These are phyloP conservation scores for Flexamia atlantica DNA, from an alignment of 2,888 invertebrate species.

Conservation along the genomic window DNA sequence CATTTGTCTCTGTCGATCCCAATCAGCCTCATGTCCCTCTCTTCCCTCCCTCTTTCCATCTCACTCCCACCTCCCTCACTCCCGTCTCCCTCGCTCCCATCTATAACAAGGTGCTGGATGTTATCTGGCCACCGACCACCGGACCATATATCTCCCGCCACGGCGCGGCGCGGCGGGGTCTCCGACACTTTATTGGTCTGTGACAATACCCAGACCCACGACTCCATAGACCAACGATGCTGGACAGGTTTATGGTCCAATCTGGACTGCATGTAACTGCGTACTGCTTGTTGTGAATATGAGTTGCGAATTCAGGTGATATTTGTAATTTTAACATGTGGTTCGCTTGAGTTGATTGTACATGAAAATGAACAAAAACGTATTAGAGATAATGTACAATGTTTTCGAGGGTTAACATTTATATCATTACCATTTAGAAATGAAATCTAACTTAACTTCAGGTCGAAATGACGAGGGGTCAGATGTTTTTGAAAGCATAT, in stretches of 20 bases:
- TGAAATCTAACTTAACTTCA: no score
- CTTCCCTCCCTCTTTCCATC: constrained; percentile 27
- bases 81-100: background rate
- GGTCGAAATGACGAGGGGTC: no score
- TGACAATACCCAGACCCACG: background rate
- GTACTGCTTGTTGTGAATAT: background rate
- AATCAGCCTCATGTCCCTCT: background rate
- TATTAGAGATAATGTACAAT: no score
- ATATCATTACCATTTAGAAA: no score
- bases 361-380: no score
- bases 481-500: no score
- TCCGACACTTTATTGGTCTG: constrained; percentile 34
- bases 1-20: constrained; percentile 18
- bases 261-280: background rate
- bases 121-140: constrained; percentile 28
- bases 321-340: no score
- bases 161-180: constrained; percentile 36
- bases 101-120: background rate
- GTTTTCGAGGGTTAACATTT: no score
- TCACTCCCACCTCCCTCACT: background rate
- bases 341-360: no score
- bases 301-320: no score
- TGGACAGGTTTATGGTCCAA: background rate
- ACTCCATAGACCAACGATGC: background rate
- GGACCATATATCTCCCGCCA: constrained; percentile 27